Evolutionary conservation across 2,888 invertebrate genomes (phyloP).

Genomic region (Anthrax anthrax): DNA sequence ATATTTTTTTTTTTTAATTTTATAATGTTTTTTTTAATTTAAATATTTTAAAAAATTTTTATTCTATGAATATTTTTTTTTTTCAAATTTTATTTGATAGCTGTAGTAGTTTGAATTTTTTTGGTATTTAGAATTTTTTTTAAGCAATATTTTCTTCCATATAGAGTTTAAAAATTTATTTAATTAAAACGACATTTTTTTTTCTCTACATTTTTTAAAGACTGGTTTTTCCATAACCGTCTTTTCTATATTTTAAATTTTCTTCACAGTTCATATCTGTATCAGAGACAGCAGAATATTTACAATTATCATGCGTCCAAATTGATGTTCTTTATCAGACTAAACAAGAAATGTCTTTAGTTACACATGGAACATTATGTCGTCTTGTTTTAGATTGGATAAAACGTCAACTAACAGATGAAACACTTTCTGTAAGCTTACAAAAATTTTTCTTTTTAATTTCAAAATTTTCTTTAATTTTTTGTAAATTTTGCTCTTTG

Average conservation of each 20-base stretch:
- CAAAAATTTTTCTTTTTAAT: background rate
- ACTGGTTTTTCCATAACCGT: no score
- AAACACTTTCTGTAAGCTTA: conserved; percentile 17
- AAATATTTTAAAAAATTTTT: conserved; percentile 1
- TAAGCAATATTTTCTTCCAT: no score
- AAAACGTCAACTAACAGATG: conserved; percentile 31
- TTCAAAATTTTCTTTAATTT: no score
- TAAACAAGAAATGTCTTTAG: conserved; percentile 47
- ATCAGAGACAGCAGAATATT: conserved; percentile 20
- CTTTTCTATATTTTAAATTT: background rate
- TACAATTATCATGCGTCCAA: conserved; percentile 45
- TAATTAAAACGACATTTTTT: no score
- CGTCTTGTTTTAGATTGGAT: conserved; percentile 52
- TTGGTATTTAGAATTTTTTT: no score
- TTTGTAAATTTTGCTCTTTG: conserved; percentile 8
- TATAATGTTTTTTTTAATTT: background rate
- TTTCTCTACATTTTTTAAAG: background rate
- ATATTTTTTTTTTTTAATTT: background rate
- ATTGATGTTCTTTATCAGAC: conserved; percentile 64
- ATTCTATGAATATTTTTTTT: background rate
- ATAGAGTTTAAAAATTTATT: no score
- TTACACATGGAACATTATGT: conserved; percentile 43
- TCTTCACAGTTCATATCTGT: conserved; percentile 46
- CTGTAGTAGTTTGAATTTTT: no score
- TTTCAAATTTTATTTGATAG: background rate